Base-by-base conservation (phyloP, 2,797 vertebrate species). In the Myiothlypis coronata region DNA sequence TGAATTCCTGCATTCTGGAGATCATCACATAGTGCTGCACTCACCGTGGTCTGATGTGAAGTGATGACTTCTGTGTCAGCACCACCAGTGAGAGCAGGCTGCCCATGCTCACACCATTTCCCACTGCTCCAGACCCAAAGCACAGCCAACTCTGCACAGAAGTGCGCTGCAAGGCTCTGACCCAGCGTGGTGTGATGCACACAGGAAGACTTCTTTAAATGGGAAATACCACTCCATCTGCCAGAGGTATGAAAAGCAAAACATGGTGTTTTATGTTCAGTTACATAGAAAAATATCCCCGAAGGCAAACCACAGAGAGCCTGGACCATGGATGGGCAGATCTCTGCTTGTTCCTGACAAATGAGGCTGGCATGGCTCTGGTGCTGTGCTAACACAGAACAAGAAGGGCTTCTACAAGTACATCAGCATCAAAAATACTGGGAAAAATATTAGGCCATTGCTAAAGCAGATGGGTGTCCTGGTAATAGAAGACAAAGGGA, bases 141-240 rank as follows among this genome's bases (percentile, higher is more conserved):
- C 4, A 7, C 7, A 55, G 12, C 46, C 19, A 75, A 2, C 14
- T 72, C 21, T 39, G 14, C 61, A 41, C 27, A 43, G 24, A 19
- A 69, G 34, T 17, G 14, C 14, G 3, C 9, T 9, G 6, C 0
- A 0, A 63, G 14, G 19, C 50, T 35, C 14, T 69, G 24, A 21
- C 43, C 27, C 44, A 53, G 23, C 6, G 2, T 8, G 11, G 27
- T 55, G 35, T 6, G 1, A 47, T 15, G 11, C 11, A 14, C 11
- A 43, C 4, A 84, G 35, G 26, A 91, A 69, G 15, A 67, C 11
- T 5, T 4, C 0, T 63, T 90, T 55, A 50, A 20, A 17, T 22
- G 26, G 12, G 23, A 89, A 75, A 63, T 46, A 30, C 12, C 35
- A 74, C 14, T 28, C 19, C 49, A 47, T 79, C 46, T 65, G 22